Evolutionary conservation across 2,888 invertebrate genomes (phyloP), one percentile per base, ranked within the genome.

Genomic region (Orchestes rusci): DNA sequence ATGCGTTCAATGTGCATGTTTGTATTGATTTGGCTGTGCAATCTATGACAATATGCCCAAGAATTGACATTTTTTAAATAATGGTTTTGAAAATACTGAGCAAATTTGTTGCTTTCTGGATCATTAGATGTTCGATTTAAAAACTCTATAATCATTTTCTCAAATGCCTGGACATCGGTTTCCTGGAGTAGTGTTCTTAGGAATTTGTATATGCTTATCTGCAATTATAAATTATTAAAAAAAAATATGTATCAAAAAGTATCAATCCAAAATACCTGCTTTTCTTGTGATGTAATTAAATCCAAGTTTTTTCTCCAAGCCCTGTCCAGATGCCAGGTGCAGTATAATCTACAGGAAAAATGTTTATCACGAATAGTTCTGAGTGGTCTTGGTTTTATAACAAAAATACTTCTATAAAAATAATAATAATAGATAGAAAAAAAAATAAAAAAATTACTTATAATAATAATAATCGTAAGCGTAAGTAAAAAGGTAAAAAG

Each of bases 71-170:
- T 53, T 16, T 32, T 33, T 4, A 19, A 3, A 49, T 50, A 54
- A 29, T 53, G 45, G 10, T 51, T 4, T 27, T 45, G 20, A 34
- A 56, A 55, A 39, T 53, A 54, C 12, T 39, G 33, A 3, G n/a
- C 37, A 45, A 56, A 55, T 29, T 50, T 43, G 10, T 29, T 13
- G 16, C 43, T 12, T 5, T 49, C 45, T 7, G 42, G 18, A 16
- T 16, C 17, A 2, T 34, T 19, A 16, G 23, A 13, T 2, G 40
- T 10, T 41, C 7, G 4, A 5, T 3, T 4, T n/a, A 36, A 4
- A 16, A 34, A 34, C 13, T 8, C 17, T 8, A 16, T 5, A 16
- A 34, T 8, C 17, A 34, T 34, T 16, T 4, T 16, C 13, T 4
- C 7, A 34, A 34, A 34, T 5, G 34, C 34, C 4, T 15, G 13